Base-by-base conservation (phyloP, 2,797 vertebrate species). In the Siniperca undulata region DNA sequence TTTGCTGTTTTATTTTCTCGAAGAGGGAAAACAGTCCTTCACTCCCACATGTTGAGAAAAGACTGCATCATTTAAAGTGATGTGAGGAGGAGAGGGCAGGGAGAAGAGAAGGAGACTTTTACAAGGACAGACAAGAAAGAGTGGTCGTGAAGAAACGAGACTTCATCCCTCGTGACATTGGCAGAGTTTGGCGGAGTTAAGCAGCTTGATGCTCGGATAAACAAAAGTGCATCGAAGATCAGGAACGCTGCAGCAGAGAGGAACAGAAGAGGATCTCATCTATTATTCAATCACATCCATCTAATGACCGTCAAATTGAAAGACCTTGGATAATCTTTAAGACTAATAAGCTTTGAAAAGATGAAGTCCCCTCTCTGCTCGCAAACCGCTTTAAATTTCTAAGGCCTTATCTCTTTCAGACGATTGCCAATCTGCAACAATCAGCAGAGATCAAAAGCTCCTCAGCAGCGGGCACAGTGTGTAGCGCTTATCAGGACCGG, bases 301-400 rank as follows among this genome's bases (percentile, higher is more conserved):
- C 85, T 92, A 87, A 92, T 85, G 91, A 87, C 84, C 70, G 76
- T 92, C 89, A 90, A 91, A 90, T 86, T 88, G 84, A 91, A 89
- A 89, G 91, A 90, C 91, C 87, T 85, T 38, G 68, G 89, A 82
- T 91, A 89, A 88, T 93, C 89, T 86, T 85, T 78, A 74, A 64
- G 81, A 86, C 86, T 82, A 91, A 93, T 87, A 89, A 83, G 86
- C 88, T 88, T 91, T 90, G 85, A 89, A 90, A 91, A 87, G 91
- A 94, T 82, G 80, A 91, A 86, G 78, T 70, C 72, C 78, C 70
- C 30, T 77, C 85, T 80, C 81, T 70, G 24, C 83, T 85, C 13
- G 72, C 30, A 65, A 87, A 82, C 87, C 83, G 81, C 80, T 88
- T 90, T 81, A 73, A 72, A 82, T 86, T 85, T 85, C 78, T 79